A percentile compares a stretch with the other conserved stretches of the same genome.
phyloP scores from a whole-genome alignment of 1,140 invertebrate genomes.

The Telenomus remus region DNA sequence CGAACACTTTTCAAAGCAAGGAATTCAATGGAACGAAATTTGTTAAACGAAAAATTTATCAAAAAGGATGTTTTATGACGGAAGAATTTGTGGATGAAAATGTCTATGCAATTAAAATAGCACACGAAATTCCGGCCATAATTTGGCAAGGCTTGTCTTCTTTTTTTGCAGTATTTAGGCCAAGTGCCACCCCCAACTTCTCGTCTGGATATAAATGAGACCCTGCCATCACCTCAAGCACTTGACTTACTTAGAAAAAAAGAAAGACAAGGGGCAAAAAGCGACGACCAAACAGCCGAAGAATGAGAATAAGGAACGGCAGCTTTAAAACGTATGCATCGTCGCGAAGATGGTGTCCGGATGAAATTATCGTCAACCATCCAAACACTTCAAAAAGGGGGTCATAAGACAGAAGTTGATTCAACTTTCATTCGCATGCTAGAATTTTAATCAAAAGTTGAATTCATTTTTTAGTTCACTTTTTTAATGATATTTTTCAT shows the following conservation, averaged over 20 bases:
- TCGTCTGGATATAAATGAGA: conserved; percentile 70
- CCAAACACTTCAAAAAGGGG: conserved; percentile 25
- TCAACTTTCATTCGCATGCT: background rate
- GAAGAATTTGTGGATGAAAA: too few relatives aligned
- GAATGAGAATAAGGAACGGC: conserved; percentile 39
- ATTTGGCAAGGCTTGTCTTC: conserved; percentile 19
- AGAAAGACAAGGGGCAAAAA: conserved; percentile 54
- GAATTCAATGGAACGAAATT: too few relatives aligned
- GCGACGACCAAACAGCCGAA: conserved; percentile 44
- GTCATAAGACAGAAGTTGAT: conserved; percentile 25
- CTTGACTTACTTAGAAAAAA: conserved; percentile 68
- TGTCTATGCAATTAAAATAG: too few relatives aligned
- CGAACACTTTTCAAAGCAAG: too few relatives aligned
- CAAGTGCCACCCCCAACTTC: conserved; percentile 63
- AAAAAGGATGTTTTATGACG: too few relatives aligned
- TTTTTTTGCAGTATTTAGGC: conserved; percentile 63
- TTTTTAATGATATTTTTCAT: too few relatives aligned
- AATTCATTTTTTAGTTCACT: conserved; percentile 1
- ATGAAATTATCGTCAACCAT: conserved; percentile 27
- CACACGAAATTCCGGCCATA: too few relatives aligned
- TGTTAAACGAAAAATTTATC: too few relatives aligned
- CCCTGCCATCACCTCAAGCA: conserved; percentile 63
- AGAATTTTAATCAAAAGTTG: background rate
- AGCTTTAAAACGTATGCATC: conserved; percentile 50
- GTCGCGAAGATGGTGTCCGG: conserved; percentile 31